Base-by-base conservation (phyloP, 1,140 invertebrate species). In the Contarinia nasturtii region DNA sequence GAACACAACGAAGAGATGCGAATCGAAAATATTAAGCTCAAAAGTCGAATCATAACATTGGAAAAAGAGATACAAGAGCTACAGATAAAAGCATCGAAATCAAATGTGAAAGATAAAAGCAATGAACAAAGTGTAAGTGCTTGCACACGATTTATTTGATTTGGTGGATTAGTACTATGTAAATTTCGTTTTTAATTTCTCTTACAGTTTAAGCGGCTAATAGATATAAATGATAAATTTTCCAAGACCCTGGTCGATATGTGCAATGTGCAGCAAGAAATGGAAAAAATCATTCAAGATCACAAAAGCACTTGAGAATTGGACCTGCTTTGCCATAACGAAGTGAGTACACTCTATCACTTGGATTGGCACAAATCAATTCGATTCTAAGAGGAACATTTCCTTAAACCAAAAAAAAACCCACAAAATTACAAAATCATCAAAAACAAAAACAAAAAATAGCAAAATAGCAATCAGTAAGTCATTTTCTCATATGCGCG, bases 231-330 rank as follows among this genome's bases (percentile, higher is more conserved):
- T 53, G 54, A 55, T 38, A 36, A 61, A 20, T 64, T 63, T 45
- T 54, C 58, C 45, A 62, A 63, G 45, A 55, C 56, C 27, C 49
- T 64, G 27, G 53, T 54, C 19, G 61, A 64, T 36, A 33, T 64
- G 18, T 56, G 57, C 52, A 52, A 49, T 17, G 58, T 76, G 46
- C 64, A 72, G 43, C 75, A 75, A 60, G 76, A 77, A 60, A 66
- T 78, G 54, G 66, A 66, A 43, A 66, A 60, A 54, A 49, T 62
- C 40, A 55, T 64, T 52, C 58, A 61, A 54, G 53, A 55, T 20
- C 51, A 55, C 45, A 64, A 64, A 51, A 62, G 61, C 51, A 64
- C 61, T 64, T 64, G 61, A 64, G 60, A 64, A 53, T 48, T 57
- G 17, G 43, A 44, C 12, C 11, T 43, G n/a, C 11, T n/a, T 18